Base-by-base conservation (phyloP, 2,113 vertebrate species). In the Ptychochromis oligacanthus region DNA sequence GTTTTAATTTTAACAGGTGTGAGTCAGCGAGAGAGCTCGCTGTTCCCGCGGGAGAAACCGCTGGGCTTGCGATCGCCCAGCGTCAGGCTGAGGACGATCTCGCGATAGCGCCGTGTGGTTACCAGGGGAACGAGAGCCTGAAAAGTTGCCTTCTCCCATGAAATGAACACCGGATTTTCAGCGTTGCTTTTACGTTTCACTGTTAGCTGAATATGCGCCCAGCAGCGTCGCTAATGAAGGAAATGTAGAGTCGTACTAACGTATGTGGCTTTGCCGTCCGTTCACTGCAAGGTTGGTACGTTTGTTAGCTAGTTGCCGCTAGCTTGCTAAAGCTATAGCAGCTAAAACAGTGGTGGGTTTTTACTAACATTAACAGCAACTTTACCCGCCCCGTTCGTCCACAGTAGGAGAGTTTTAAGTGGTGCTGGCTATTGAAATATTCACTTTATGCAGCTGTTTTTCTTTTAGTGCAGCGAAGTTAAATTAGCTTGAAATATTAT, bases 111-210 rank as follows among this genome's bases (percentile, higher is more conserved):
- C 59, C 15, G 38, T 64, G 91, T 82, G 89, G 94, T 95, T 94
- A 94, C 94, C 91, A 91, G 77, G 91, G 90, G 90, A 90, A 95
- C 95, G 93, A 52, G 95, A 95, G 86, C 77, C 81, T 36, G 85
- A 85, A 83, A 92, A 90, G 88, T 92, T 87, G 34, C 64, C 59
- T 80, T 77, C 34, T 60, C 11, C 15, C 77, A 28, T 20, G 74
- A 84, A 38, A 90, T 88, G 88, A 80, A 28, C 24, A 7, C 34
- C 7, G 17, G 24, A 78, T 26, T 58, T 24, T 18, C 36, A 15
- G 13, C 22, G 3, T 22, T 43, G n/a, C n/a, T 12, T 74, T 28
- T 72, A 8, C 56, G 8, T 22, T 38, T 14, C 6, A 10, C 26
- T 59, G 72, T 82, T 65, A 31, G 46, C 56, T 5, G 59, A 8